Percentiles rank a stretch among this genome's conserved stretches.
These are phyloP conservation scores for Ptyas mucosa DNA, from an alignment of 2,113 vertebrate genomes.

Conservation along the genomic window DNA sequence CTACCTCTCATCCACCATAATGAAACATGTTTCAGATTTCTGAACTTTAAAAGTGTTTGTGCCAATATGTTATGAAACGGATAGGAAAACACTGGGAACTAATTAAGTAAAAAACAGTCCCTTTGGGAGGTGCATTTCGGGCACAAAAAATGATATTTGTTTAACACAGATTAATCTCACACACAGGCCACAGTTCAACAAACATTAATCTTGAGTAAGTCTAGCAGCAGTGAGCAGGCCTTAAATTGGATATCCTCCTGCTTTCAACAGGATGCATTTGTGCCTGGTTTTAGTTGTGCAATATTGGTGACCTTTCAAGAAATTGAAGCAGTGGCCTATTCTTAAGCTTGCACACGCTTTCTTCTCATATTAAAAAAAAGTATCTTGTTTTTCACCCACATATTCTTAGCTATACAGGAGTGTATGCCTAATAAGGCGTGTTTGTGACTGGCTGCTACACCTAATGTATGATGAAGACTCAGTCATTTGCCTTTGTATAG, in stretches of 20 bases:
- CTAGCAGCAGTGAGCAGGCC: not conserved
- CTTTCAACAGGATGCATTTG: not conserved
- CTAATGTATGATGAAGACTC: not conserved
- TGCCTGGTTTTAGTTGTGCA: not conserved
- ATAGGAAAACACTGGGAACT: not conserved
- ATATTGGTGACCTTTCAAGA: not conserved
- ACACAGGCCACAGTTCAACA: not conserved
- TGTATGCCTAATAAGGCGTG: not conserved
- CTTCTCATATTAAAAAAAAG: not conserved
- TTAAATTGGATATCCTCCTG: not conserved
- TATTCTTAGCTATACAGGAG: not conserved
- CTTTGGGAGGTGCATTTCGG: not conserved
- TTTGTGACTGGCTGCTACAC: not conserved
- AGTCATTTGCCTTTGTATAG: not conserved
- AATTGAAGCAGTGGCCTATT: not conserved
- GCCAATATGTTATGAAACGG: not conserved
- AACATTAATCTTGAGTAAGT: not conserved
- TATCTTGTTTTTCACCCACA: not conserved
- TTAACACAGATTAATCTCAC: not conserved
- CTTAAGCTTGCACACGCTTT: not conserved
- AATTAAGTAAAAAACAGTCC: not conserved
- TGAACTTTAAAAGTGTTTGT: not conserved
- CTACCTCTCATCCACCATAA: not conserved
- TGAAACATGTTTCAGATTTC: not conserved
- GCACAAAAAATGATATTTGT: not conserved